Base-by-base conservation (phyloP, 2,888 invertebrate genomes). In the Stegophylla sp. region DNA sequence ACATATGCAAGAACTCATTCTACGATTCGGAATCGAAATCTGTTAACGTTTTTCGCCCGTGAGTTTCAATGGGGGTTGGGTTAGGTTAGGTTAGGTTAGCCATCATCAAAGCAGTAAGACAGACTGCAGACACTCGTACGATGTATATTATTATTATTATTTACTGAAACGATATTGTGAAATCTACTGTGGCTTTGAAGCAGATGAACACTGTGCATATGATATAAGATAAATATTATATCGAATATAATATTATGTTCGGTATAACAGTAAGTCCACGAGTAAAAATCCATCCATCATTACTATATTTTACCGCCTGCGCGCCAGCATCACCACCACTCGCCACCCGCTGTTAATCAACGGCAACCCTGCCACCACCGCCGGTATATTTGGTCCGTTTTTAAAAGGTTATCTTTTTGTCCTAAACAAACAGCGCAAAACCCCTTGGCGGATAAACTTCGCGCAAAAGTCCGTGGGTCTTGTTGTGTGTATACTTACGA, bases 331-430 rank as follows among this genome's bases (percentile, higher is more conserved):
- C 20, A 15, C 59, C 3, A 20, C 45, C 26, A 26, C 53, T 41
- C 63, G 9, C 20, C 56, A 28, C 53, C 64, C 26, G 13, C 51
- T 41, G 79, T 79, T 79, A 79, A 79, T 79, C 79, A 79, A 79
- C 79, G 20, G 56, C 26, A 53, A 26, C 64, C 10, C 26, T 17
- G 74, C 43, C 17, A 23, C 43, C 17, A 23, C 73, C 69, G 26
- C 69, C 48, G 48, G 74, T 45, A 43, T 45, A 48, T 76, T 59
- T 20, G 67, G 69, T 61, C 79, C 79, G 79, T 79, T 79, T 79
- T 79, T 79, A 79, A 79, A 79, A 71, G 79, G 79, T 69, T 79
- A 79, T 79, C 69, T 79, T 79, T 79, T 79, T 51, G 79, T 79
- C 79, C 79, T 79, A 63, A 79, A 71, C 51, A 79, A 79, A 79